Conservation (phyloP, 2,113 vertebrate genomes). For the Bos javanicus region DNA sequence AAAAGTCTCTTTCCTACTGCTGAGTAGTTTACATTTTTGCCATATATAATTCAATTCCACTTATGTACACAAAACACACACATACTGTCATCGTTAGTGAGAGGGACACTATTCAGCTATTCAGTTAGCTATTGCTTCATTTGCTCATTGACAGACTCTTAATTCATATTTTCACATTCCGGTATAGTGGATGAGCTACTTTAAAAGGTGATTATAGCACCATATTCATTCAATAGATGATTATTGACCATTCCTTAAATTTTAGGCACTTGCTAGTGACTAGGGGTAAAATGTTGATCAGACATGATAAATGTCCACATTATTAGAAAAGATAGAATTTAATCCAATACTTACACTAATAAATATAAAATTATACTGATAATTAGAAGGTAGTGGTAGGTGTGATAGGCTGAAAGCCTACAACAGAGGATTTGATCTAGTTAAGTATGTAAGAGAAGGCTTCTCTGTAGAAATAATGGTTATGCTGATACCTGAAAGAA, state of each 20-base stretch:
- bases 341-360: neutral
- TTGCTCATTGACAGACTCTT: neutral
- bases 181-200: neutral
- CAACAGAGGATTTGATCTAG: neutral
- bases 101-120: neutral
- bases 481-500: neutral
- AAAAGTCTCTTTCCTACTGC: conserved; percentile 25
- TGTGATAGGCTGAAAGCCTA: neutral
- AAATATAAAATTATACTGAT: neutral
- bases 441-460: neutral
- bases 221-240: neutral
- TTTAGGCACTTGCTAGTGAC: neutral
- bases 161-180: neutral
- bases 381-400: neutral
- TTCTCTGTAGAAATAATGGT: neutral
- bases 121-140: neutral
- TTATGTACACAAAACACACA: neutral
- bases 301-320: neutral
- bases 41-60: conserved; percentile 28
- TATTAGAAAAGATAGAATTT: neutral
- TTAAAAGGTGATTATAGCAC: neutral
- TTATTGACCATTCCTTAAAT: neutral
- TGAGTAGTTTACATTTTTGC: conserved; percentile 34
- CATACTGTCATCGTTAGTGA: neutral
- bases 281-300: neutral